These are phyloP conservation scores for Gobio occitaniae DNA, from an alignment of 2,797 vertebrate species.

Conservation along the genomic window DNA sequence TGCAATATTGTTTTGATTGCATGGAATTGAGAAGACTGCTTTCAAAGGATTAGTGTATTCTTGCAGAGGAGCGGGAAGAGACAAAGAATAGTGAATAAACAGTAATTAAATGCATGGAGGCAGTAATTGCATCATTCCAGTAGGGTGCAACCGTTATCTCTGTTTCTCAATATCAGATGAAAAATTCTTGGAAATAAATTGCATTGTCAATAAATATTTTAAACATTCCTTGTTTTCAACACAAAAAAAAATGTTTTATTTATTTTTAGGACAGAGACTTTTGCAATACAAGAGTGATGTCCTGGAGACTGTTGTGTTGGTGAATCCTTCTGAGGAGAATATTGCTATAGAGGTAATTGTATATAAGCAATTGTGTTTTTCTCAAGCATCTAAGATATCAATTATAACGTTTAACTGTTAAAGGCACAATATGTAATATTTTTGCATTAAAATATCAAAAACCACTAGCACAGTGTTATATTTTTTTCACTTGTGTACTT, in stretches of 20 bases:
- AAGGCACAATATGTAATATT: not conserved
- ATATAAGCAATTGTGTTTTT: not conserved
- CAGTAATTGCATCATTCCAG: conserved; percentile 16
- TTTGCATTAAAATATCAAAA: not conserved
- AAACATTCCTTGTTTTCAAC: not conserved
- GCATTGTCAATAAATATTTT: conserved; percentile 3
- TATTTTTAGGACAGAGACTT: conserved; percentile 86
- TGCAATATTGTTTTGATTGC: conserved; percentile 64
- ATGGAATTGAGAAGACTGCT: conserved; percentile 49
- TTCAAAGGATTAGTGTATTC: conserved; percentile 42
- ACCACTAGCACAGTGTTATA: not conserved
- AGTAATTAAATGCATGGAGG: conserved; percentile 29
- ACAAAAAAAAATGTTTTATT: not conserved
- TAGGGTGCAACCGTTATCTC: not conserved
- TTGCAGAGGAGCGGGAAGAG: conserved; percentile 12
- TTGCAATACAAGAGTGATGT: conserved; percentile 90
- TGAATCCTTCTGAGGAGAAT: conserved; percentile 89
- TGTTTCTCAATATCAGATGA: not conserved
- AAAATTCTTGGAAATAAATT: not conserved
- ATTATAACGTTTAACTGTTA: not conserved
- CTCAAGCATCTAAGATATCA: not conserved
- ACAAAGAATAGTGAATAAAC: conserved; percentile 16
- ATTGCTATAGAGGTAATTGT: conserved; percentile 84
- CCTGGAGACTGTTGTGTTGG: conserved; percentile 90
- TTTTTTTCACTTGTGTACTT: not conserved